Base-by-base conservation (phyloP, 2,113 vertebrate genomes). In the Nymphicus hollandicus region DNA sequence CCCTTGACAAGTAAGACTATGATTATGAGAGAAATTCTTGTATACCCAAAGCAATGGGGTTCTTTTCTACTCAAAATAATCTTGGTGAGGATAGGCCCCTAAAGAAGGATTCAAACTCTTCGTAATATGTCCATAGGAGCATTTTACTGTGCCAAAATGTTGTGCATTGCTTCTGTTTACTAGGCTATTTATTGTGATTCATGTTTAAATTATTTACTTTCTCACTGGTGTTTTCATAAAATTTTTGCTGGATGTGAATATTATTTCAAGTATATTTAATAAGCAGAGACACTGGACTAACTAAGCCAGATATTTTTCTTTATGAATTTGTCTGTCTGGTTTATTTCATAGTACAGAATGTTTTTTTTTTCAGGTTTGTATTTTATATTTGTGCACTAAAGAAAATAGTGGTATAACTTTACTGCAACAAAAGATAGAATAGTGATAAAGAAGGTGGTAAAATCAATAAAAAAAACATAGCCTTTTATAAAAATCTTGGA, bases 61-160 rank as follows among this genome's bases (percentile, higher is more conserved):
- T 10, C 68, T 81, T 41, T 56, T 39, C 8, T 73, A 9, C 72
- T 73, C 44, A 56, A 29, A 74, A 43, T 28, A 88, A 19, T 15
- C 14, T 73, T 63, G 13, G 3, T 60, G 43, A 63, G 4, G 6
- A 28, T 10, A 88, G 11, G 18, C 2, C 24, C 0, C 0, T 6
- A 82, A 52, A 13, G 31, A 50, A 73, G 3, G 5, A 13, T 8
- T 49, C 17, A n/a, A 43, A 9, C 7, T 39, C 11, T 56, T 27
- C 58, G 5, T 17, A 29, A 25, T 41, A 31, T 0, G 0, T 23
- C 8, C 15, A 11, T 7, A 64, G 14, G n/a, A 72, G 27, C 4
- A 20, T 37, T 71, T 18, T 60, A 4, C 49, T 68, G 5, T 44
- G 10, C 3, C 53, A 71, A 83, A 84, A 41, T n/a, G 0, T 5